Conservation (phyloP, 2,888 invertebrate genomes). For the Sabellastarte sp. region DNA sequence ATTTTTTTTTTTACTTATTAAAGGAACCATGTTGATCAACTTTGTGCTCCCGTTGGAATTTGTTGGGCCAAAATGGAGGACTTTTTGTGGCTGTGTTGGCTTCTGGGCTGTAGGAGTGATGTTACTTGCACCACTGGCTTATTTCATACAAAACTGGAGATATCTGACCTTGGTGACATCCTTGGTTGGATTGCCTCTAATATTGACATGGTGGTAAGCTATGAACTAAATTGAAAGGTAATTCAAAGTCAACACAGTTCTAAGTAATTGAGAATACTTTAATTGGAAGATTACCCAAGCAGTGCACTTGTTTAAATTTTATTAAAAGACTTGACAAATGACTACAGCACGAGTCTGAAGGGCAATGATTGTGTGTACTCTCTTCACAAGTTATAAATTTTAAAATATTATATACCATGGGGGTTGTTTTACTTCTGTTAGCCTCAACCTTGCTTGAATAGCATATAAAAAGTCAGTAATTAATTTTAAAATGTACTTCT, state of each 20-base stretch:
- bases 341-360: too few relatives aligned
- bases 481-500: too few relatives aligned
- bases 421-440: too few relatives aligned
- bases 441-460: too few relatives aligned
- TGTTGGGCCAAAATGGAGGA: constrained; percentile 51
- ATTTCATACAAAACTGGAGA: constrained; percentile 49
- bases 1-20: too few relatives aligned
- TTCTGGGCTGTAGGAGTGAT: constrained; percentile 55
- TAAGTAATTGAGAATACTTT: neutral
- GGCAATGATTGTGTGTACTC: too few relatives aligned
- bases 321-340: too few relatives aligned
- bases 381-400: too few relatives aligned
- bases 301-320: neutral
- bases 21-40: constrained; percentile 53
- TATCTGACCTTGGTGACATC: constrained; percentile 44
- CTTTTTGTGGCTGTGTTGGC: constrained; percentile 54
- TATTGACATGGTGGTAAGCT: constrained; percentile 49
- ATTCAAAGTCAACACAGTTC: neutral
- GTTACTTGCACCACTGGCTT: constrained; percentile 46
- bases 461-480: too few relatives aligned
- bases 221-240: neutral
- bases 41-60: constrained; percentile 55
- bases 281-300: neutral
- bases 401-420: too few relatives aligned
- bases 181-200: constrained; percentile 37